Percentiles rank a stretch among this genome's conserved stretches.
phyloP scores from a whole-genome alignment of 2,113 vertebrate species.

The Notiomystis cincta region DNA sequence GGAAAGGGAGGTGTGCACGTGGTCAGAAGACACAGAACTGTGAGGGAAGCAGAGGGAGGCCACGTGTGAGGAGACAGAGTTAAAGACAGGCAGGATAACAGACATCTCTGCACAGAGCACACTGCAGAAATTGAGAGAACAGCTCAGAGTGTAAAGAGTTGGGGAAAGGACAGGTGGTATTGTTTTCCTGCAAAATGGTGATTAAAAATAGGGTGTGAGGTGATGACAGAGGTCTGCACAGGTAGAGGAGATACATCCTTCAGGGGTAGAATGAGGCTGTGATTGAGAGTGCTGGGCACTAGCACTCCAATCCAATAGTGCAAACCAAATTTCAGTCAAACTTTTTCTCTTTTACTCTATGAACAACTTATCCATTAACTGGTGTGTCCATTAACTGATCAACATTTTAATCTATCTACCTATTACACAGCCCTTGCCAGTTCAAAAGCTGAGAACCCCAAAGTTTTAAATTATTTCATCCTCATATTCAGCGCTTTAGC shows the following conservation, averaged over 20 bases:
- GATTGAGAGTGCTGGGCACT: neutral
- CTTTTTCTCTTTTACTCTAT: neutral
- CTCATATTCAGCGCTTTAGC: neutral
- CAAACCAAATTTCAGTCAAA: neutral
- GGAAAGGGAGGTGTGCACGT: neutral
- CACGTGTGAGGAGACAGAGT: neutral
- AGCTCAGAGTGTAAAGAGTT: neutral
- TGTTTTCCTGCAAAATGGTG: neutral
- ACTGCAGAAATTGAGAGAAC: neutral
- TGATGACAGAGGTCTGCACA: neutral
- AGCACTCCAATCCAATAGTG: neutral
- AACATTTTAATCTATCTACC: neutral
- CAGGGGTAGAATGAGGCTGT: neutral
- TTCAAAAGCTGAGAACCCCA: neutral
- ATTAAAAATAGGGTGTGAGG: neutral
- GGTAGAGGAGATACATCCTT: neutral
- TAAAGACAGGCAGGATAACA: neutral
- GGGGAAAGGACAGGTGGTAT: neutral
- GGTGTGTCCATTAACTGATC: neutral
- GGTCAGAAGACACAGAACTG: neutral
- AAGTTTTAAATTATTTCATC: neutral
- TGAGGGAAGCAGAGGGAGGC: neutral
- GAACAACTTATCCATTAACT: neutral
- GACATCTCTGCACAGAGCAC: neutral
- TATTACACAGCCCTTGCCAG: fast-evolving